Percentiles rank a stretch among this genome's conserved stretches.
These are phyloP conservation scores for Callosobruchus maculatus DNA, from an alignment of 2,888 invertebrate genomes.

Conservation along the genomic window DNA sequence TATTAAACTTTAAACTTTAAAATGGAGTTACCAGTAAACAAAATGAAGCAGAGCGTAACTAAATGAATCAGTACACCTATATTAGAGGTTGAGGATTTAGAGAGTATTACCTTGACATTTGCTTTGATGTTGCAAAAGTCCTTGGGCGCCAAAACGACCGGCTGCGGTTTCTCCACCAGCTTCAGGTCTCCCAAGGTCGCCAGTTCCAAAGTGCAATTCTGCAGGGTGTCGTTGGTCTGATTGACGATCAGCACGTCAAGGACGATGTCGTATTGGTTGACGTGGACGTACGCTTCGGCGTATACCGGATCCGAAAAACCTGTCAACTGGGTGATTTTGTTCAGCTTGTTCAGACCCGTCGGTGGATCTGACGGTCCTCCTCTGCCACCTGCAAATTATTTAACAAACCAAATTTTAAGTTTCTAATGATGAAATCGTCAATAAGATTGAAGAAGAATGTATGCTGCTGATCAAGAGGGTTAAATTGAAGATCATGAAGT, in stretches of 20 bases:
- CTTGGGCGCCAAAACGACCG: conserved; percentile 91
- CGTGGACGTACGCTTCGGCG: conserved; percentile 99
- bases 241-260: conserved; percentile 97
- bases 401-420: too few relatives aligned
- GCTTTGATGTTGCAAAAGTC: conserved; percentile 99
- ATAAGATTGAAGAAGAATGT: too few relatives aligned
- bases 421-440: too few relatives aligned
- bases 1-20: too few relatives aligned
- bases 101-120: conserved; percentile 80
- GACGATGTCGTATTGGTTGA: conserved; percentile 98
- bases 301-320: conserved; percentile 99
- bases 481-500: too few relatives aligned
- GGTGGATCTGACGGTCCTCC: conserved; percentile 45
- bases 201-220: conserved; percentile 95
- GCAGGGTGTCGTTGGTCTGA: conserved; percentile 96
- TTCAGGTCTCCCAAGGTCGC: conserved; percentile 97
- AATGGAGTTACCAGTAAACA: too few relatives aligned
- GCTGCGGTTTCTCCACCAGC: conserved; percentile 94
- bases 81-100: too few relatives aligned
- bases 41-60: too few relatives aligned
- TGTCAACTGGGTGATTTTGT: conserved; percentile 88
- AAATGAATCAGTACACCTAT: too few relatives aligned
- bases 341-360: conserved; percentile 59
- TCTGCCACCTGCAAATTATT: conserved; percentile 1
- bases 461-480: too few relatives aligned